Evolutionary conservation across 1,140 invertebrate species (phyloP).

Genomic region (Formica selysi): DNA sequence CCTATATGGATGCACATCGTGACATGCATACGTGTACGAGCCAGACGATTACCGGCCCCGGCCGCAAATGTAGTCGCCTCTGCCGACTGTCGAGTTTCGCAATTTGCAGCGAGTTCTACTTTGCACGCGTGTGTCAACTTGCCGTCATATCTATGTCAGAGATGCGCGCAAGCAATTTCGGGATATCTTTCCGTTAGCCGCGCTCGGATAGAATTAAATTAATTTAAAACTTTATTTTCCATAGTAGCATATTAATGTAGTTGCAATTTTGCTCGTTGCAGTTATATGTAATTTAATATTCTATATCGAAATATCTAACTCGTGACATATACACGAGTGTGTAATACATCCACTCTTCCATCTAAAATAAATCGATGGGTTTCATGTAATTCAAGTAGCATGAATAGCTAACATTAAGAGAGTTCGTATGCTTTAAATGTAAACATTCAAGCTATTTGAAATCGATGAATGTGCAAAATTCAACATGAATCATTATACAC

Average conservation of each 20-base stretch:
- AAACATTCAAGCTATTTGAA: neutral
- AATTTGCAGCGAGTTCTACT: slow-evolving; percentile 30
- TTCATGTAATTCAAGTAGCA: neutral
- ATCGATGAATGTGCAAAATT: neutral
- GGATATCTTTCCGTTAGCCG: neutral
- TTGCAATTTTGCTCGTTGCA: neutral
- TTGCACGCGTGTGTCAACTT: neutral
- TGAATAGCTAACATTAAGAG: neutral
- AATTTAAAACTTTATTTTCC: neutral
- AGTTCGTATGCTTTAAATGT: neutral
- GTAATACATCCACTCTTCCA: neutral
- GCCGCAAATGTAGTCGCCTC: slow-evolving; percentile 14
- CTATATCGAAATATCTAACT: neutral
- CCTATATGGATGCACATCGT: neutral
- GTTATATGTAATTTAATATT: neutral
- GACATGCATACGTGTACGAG: slow-evolving; percentile 18
- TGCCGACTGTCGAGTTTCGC: neutral
- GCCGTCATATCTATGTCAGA: neutral
- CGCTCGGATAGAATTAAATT: neutral
- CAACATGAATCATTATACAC: neutral
- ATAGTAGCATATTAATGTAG: slow-evolving; percentile 1
- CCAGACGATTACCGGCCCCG: slow-evolving; percentile 38
- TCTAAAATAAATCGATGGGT: slow-evolving; percentile 5
- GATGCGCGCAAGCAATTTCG: neutral
- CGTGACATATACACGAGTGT: too few species aligned